phyloP scores from a whole-genome alignment of 1,140 invertebrate genomes.

The Hylaeus volcanicus region DNA sequence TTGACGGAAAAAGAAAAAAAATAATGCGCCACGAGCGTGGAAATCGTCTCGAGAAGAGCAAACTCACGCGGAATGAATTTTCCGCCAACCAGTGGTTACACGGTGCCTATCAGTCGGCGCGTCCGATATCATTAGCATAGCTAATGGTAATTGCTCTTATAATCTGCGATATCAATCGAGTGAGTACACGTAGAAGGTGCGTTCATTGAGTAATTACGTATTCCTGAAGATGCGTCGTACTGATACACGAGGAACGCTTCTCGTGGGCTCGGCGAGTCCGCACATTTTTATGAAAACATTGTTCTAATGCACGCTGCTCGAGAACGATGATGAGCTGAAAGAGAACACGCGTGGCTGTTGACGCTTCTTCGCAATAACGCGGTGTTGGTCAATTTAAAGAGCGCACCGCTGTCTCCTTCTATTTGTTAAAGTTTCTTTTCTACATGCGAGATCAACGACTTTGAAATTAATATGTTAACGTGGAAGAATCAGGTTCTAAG shows the following conservation, averaged over 20 bases:
- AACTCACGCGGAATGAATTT: slow-evolving; percentile 22
- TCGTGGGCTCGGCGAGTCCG: slow-evolving; percentile 33
- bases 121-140: slow-evolving; percentile 74
- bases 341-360: neutral
- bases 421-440: no score
- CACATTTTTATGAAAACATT: slow-evolving; percentile 51
- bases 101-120: slow-evolving; percentile 48
- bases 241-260: slow-evolving; percentile 69
- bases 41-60: neutral
- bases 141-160: slow-evolving; percentile 76
- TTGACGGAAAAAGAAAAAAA: no score
- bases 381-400: neutral
- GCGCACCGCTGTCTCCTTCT: no score
- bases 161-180: slow-evolving; percentile 76
- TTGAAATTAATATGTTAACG: slow-evolving; percentile 16
- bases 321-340: neutral
- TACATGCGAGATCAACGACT: neutral
- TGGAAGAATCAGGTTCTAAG: slow-evolving; percentile 40
- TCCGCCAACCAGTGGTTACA: slow-evolving; percentile 33
- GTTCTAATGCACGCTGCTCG: neutral
- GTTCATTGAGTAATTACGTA: slow-evolving; percentile 77
- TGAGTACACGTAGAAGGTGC: slow-evolving; percentile 67
- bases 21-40: neutral
- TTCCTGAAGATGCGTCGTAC: slow-evolving; percentile 70
- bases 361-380: neutral